Conservation (phyloP, 1,140 invertebrate genomes). For the Drosophila nigrodunni region DNA sequence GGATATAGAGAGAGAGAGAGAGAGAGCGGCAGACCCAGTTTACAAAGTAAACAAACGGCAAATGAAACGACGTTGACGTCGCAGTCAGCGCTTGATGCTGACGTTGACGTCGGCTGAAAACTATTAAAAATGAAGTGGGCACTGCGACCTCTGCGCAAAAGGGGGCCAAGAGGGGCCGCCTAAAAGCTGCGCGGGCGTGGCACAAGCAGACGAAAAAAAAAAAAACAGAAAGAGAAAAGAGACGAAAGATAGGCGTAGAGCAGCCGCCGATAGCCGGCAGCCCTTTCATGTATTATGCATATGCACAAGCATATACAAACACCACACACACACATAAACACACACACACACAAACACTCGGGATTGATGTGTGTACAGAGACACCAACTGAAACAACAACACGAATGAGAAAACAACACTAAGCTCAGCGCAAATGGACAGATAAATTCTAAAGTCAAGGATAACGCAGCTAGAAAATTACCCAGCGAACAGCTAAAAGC, state of each 20-base stretch:
- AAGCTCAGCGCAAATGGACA: conserved; percentile 11
- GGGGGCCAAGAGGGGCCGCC: not conserved
- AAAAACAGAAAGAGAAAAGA: not conserved
- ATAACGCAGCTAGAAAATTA: conserved; percentile 1
- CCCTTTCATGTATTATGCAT: conserved; percentile 59
- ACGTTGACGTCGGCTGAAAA: conserved; percentile 61
- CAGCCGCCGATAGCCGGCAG: conserved; percentile 47
- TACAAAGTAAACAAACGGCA: conserved; percentile 77
- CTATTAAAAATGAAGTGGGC: conserved; percentile 79
- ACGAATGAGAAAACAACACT: conserved; percentile 5
- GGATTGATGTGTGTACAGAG: conserved; percentile 47
- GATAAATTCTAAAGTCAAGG: not conserved
- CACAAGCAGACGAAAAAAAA: conserved; percentile 5
- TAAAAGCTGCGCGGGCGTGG: not conserved
- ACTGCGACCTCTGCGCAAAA: conserved; percentile 16
- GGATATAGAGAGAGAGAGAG: not conserved
- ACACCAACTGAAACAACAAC: conserved; percentile 45
- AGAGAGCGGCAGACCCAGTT: conserved; percentile 61
- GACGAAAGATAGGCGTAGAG: conserved; percentile 19
- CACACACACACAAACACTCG: conserved; percentile 14
- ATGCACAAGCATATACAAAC: conserved; percentile 12
- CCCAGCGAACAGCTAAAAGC: not conserved
- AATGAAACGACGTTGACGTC: conserved; percentile 70
- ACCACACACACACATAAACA: conserved; percentile 16
- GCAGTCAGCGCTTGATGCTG: not conserved